Evolutionary conservation across 2,888 invertebrate genomes (phyloP).

Genomic region (Dicyrtoma fusca): DNA sequence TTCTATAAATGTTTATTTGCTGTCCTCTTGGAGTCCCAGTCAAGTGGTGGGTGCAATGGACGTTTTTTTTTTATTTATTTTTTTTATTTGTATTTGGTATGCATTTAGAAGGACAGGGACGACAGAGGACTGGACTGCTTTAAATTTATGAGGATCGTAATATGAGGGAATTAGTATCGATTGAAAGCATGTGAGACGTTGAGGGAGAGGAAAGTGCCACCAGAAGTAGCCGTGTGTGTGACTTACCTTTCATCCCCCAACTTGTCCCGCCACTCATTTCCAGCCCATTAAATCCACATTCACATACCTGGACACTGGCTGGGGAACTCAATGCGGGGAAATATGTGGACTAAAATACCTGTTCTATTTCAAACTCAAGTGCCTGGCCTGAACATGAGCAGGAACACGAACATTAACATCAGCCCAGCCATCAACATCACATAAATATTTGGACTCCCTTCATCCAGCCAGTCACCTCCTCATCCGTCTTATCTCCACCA

Average conservation of each 20-base stretch:
- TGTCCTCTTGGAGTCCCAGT: no score
- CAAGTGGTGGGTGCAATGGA: no score
- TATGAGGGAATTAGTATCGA: constrained; percentile 36
- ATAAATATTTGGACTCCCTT: not conserved
- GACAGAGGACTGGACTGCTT: constrained; percentile 26
- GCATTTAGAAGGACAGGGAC: no score
- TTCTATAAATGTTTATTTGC: no score
- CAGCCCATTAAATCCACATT: constrained; percentile 24
- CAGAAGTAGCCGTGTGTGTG: constrained; percentile 5
- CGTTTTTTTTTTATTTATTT: no score
- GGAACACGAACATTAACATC: no score
- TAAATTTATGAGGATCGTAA: constrained; percentile 36
- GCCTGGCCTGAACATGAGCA: not conserved
- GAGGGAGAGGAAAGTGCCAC: no score
- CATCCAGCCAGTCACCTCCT: not conserved
- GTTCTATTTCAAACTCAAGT: constrained; percentile 14
- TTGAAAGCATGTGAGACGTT: no score
- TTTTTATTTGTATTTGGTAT: no score
- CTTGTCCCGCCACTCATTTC: constrained; percentile 14
- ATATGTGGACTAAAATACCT: no score
- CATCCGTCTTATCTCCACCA: not conserved
- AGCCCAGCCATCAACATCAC: no score
- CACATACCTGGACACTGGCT: not conserved
- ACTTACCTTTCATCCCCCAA: constrained; percentile 17
- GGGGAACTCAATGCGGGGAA: not conserved